A percentile compares a stretch with the other conserved stretches of the same genome.
These are phyloP conservation scores for Denticeps clupeoides DNA, from an alignment of 2,797 vertebrate species.

Conservation along the genomic window DNA sequence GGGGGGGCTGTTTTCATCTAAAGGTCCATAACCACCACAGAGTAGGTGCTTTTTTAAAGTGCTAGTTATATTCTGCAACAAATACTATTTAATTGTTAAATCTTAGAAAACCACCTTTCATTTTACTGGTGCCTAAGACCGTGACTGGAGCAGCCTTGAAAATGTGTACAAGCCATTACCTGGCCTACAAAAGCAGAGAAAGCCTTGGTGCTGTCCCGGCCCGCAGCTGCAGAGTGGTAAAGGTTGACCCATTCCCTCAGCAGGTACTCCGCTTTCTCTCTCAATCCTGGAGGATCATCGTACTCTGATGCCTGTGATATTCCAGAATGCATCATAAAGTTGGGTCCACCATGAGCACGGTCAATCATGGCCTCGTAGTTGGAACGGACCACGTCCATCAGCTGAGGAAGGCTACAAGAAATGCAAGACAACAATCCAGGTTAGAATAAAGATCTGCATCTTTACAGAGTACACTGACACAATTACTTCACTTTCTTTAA, in stretches of 20 bases:
- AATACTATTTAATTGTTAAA: neutral
- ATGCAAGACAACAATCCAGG: too few relatives aligned
- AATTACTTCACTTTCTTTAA: too few relatives aligned
- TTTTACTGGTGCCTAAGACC: neutral
- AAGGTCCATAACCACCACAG: too few relatives aligned
- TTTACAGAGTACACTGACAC: too few relatives aligned
- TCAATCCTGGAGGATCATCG: constrained; percentile 90
- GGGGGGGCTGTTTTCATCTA: too few relatives aligned
- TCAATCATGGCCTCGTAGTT: constrained; percentile 99
- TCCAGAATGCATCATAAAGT: constrained; percentile 99
- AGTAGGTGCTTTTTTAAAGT: too few relatives aligned
- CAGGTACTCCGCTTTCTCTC: constrained; percentile 96
- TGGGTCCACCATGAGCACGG: constrained; percentile 91
- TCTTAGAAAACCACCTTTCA: neutral
- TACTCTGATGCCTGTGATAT: constrained; percentile 98
- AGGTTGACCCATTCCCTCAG: constrained; percentile 98
- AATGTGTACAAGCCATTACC: constrained; percentile 49
- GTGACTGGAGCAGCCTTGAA: neutral
- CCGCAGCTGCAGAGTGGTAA: constrained; percentile 96
- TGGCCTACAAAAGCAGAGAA: constrained; percentile 99
- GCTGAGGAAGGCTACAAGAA: constrained; percentile 93
- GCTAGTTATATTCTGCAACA: too few relatives aligned
- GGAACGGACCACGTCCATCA: constrained; percentile 97
- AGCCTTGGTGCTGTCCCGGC: constrained; percentile 97
- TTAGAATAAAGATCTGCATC: too few relatives aligned